Base-by-base conservation (phyloP, 1,140 invertebrate species). In the Tetranychus urticae region DNA sequence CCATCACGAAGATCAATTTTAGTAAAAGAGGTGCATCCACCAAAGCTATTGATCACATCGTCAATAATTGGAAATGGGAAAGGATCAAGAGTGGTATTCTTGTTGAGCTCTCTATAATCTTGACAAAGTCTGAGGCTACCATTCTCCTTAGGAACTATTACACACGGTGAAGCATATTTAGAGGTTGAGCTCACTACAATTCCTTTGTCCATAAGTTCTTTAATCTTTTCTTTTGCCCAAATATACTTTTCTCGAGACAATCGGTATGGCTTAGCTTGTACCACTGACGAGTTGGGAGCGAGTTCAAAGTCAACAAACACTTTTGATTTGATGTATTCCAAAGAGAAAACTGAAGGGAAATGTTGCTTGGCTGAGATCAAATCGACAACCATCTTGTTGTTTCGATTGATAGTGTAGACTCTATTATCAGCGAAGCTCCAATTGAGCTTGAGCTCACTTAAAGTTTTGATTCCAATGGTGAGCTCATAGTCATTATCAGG, bases 1-100 rank as follows among this genome's bases (percentile, higher is more conserved):
- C 70, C 72, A 55, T 66, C 64, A 46, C 23, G 58, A 13, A 63
- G 36, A 54, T 66, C 65, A 39, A 66, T 14, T 31, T 42, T 55
- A 0, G 60, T 56, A 42, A 61, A 65, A 14, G 42, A 34, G 1
- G 37, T 5, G 4, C 35, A 13, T 13, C 54, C 50, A n/a, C 31
- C 45, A 46, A 62, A 34, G 8, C 33, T 48, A 5, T 47, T 37
- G 7, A 61, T 50, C 6, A 33, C 7, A n/a, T 52, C 36, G 14
- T 37, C 35, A n/a, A 61, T 61, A 7, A 50, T 56, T 31, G 61
- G 56, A 13, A 60, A 60, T 31, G 58, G 39, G 36, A 37, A 63
- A 31, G 6, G 36, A 50, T 65, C 61, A n/a, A 31, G 14, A 1
- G 36, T 52, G n/a, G 58, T 63, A 1, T 33, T 35, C 4, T 14